Percentiles rank a stretch among this genome's conserved stretches.
Evolutionary conservation across 2,888 invertebrate genomes (phyloP).

Genomic region (Euzetes globulus): DNA sequence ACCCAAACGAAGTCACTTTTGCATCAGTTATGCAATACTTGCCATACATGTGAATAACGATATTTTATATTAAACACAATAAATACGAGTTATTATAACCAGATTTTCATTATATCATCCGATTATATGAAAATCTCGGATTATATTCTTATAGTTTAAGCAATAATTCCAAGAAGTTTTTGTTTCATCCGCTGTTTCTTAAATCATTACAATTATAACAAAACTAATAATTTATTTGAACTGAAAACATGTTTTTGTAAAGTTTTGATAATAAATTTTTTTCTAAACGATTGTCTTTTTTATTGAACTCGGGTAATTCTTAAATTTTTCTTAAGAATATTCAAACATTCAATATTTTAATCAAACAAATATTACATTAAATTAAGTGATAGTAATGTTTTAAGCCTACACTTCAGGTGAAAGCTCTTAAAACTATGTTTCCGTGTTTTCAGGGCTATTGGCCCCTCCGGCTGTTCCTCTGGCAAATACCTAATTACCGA

Average conservation of each 20-base stretch:
- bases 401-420: neutral
- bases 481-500: neutral
- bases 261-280: neutral
- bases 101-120: neutral
- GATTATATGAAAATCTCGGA: neutral
- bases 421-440: conserved; percentile 22
- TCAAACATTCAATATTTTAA: too few species aligned
- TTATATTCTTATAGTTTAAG: neutral
- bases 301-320: too few species aligned
- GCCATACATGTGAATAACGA: conserved; percentile 11
- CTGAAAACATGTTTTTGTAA: neutral
- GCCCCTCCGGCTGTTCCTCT: conserved; percentile 7
- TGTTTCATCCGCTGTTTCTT: neutral
- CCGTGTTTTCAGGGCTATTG: conserved; percentile 24
- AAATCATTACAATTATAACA: neutral
- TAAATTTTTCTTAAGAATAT: too few species aligned
- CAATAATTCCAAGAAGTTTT: neutral
- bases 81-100: neutral
- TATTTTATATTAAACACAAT: neutral
- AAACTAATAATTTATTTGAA: conserved; percentile 11
- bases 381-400: neutral
- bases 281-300: too few species aligned
- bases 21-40: neutral
- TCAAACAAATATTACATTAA: neutral
- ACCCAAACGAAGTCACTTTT: conserved; percentile 1